Evolutionary conservation across 2,797 vertebrate species (phyloP).

Genomic region (Sebastes cheni): DNA sequence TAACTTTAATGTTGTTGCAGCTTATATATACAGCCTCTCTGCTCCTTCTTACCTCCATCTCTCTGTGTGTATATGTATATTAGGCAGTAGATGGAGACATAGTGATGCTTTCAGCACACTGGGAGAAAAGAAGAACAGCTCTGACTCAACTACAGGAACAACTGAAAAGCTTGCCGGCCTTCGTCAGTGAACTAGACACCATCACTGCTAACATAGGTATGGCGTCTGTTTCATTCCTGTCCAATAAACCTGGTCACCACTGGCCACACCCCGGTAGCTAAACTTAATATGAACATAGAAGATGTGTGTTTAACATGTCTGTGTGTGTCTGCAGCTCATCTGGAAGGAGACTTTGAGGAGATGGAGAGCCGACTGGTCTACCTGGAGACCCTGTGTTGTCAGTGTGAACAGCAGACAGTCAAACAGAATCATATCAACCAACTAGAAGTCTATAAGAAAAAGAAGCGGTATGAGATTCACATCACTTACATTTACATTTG

Average conservation of each 20-base stretch:
- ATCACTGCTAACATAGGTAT: conserved; percentile 87
- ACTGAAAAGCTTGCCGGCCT: conserved; percentile 87
- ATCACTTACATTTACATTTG: too few species aligned
- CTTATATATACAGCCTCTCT: neutral
- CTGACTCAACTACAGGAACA: conserved; percentile 89
- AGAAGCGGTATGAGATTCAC: conserved; percentile 85
- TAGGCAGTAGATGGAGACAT: conserved; percentile 91
- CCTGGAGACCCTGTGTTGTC: conserved; percentile 91
- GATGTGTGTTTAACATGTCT: neutral
- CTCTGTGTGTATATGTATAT: conserved; percentile 17
- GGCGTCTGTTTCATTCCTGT: neutral
- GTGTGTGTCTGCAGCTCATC: conserved; percentile 78
- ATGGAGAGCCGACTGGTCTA: conserved; percentile 88
- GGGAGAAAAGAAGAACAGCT: conserved; percentile 89
- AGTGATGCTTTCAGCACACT: conserved; percentile 94
- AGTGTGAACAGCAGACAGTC: conserved; percentile 89
- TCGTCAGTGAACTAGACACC: conserved; percentile 87
- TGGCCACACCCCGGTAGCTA: too few species aligned
- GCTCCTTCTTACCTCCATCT: neutral
- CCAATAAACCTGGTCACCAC: neutral
- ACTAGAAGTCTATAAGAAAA: conserved; percentile 91
- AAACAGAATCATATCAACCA: conserved; percentile 86
- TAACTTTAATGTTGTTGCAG: too few species aligned
- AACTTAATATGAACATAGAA: neutral
- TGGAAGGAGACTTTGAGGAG: conserved; percentile 94